Conservation (phyloP, 2,113 vertebrate genomes). For the Panthera tigris region DNA sequence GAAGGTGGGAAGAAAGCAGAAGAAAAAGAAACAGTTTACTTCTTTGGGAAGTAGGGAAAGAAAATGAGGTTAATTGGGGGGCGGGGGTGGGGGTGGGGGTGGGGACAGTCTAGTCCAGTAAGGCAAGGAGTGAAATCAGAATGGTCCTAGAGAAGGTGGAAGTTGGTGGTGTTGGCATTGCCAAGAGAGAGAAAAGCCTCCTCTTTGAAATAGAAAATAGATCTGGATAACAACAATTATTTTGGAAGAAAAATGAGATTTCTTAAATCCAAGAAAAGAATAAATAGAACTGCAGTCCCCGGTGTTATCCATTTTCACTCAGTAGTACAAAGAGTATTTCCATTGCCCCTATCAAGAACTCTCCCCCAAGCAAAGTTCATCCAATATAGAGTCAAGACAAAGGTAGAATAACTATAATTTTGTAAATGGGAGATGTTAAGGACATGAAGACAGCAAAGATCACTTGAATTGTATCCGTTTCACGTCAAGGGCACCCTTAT, state of each 20-base stretch:
- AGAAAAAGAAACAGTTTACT: neutral
- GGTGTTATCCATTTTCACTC: neutral
- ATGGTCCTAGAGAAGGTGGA: neutral
- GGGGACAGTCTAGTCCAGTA: neutral
- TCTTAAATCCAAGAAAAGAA: conserved; percentile 34
- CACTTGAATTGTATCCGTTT: conserved; percentile 53
- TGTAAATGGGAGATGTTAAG: conserved; percentile 52
- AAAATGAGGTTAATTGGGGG: neutral
- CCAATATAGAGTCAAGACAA: conserved; percentile 44
- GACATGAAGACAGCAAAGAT: conserved; percentile 56
- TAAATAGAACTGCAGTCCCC: conserved; percentile 6
- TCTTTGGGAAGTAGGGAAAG: neutral
- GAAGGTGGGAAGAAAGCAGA: neutral
- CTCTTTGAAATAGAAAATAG: neutral
- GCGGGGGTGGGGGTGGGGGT: too few relatives aligned
- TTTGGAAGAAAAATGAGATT: conserved; percentile 50
- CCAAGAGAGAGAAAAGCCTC: neutral
- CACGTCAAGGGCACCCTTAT: conserved; percentile 38
- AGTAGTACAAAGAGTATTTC: conserved; percentile 18
- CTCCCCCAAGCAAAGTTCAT: conserved; percentile 65
- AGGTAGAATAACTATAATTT: conserved; percentile 62
- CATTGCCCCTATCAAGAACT: conserved; percentile 26
- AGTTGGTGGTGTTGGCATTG: neutral
- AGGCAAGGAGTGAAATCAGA: neutral
- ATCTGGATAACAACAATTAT: neutral